Base-by-base conservation (phyloP, 2,113 vertebrate genomes). In the Myanophis thanlyinensis region DNA sequence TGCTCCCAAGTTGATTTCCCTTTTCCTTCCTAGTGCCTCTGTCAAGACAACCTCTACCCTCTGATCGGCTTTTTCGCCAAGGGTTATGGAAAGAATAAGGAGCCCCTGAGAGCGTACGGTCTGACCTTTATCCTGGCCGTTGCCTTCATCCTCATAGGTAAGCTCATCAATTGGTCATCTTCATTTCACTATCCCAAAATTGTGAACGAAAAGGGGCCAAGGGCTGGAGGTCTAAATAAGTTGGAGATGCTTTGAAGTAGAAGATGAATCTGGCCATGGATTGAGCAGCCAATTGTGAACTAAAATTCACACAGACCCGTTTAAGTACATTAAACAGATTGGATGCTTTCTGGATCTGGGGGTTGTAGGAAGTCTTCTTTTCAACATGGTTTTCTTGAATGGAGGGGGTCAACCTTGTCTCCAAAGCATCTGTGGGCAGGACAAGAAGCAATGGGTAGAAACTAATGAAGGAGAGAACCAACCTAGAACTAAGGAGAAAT, bases 141-240 rank as follows among this genome's bases (percentile, higher is more conserved):
- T 84, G 96, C 93, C 40, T 98, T 98, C 94, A 97, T 98, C 95
- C 95, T 98, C 23, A 98, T 98, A 67, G 97, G 98, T 98, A 90
- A 94, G 97, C 2, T 35, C 35, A 44, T 67, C 18, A 30, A 6
- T 11, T 22, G 10, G 5, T 59, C 12, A 49, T n/a, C 8, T 5
- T 18, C 12, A 25, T 27, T 20, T 10, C 2, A 13, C 49, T 30
- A 40, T 22, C 12, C 46, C 1, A 62, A 89, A 25, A 27, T 23
- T 23, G 18, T 20, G 13, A 54, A 54, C 1, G 12, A 2, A 56
- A 54, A 88, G 8, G 13, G 8, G 13, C 15, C 13, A 87, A 35
- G 15, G n/a, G 15, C n/a, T 8, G 6, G n/a, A 80, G n/a, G 30
- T 67, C 30, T 23, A 3, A 52, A 40, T 6, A 22, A n/a, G 20